Evolutionary conservation across 2,797 vertebrate species (phyloP), one percentile per base, ranked within the genome.

Genomic region (Benthosema pterotum): DNA sequence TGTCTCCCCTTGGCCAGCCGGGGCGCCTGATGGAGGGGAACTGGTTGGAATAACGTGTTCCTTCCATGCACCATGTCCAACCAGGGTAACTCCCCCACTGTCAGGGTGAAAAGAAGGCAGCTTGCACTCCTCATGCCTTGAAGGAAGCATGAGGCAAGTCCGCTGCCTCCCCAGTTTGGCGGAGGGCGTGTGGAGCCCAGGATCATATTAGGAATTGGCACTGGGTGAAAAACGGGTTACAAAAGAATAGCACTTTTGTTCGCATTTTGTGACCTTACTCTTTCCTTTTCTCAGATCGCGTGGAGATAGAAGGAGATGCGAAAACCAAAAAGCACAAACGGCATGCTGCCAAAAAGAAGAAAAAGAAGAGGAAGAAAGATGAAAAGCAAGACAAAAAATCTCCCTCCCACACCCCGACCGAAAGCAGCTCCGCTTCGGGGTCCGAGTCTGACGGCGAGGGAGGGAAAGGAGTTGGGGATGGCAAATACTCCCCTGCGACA

Each of bases 261-360:
- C 49, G 15, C 0, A 57, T 46, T 50, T 51, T 38, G 32, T n/a
- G 17, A 18, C 54, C 19, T 65, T 18, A 0, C 0, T 60, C 1
- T 14, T 9, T 59, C 78, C n/a, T 62, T 56, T 9, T 71, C 13
- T 88, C 78, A 92, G 92, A 92, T 84, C 87, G 89, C 55, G 86
- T 85, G 66, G 94, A 91, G 65, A 87, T 71, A 7, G 89, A 90
- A 38, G 89, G 70, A 32, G 90, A 95, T 65, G 89, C 92, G 71
- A 99, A 97, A 87, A 92, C 94, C 32, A 98, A 95, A 88, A 99
- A 97, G 75, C 94, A 96, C 84, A 99, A 96, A 90, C 96, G 92
- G 70, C 96, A 96, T 76, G 92, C 93, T 85, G 82, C 81, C 3
- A 99, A 96, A 77, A 99, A 98, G 90, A 98, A 97, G 86, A 97